Base-by-base conservation (phyloP, 1,140 invertebrate genomes). In the Drosophila subobscura region DNA sequence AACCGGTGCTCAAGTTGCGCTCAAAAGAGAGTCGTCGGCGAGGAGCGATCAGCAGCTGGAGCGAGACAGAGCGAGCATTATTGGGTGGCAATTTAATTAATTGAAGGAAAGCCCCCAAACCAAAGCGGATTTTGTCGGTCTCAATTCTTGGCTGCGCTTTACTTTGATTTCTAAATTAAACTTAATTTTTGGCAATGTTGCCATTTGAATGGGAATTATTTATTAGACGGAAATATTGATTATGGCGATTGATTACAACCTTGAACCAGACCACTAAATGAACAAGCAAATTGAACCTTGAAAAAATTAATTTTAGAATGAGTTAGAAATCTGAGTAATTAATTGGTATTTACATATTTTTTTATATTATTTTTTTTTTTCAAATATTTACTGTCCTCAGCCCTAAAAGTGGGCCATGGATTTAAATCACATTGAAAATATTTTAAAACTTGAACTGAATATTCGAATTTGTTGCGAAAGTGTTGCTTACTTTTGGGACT, bases 81-180 rank as follows among this genome's bases (percentile, higher is more conserved):
- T 33, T 33, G 33, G 33, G 29, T 3, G 2, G 74, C 25, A 73
- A 92, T 63, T 92, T 74, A 57, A 81, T 74, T 4, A 51, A 68
- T 75, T 67, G 64, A 58, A 60, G 68, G 16, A 33, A 10, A 12
- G 27, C 10, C 33, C 33, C 33, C 33, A 37, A 37, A 22, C 4
- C 25, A 49, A 57, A 57, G 53, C 59, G 59, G 52, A 52, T 53
- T 79, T 49, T 23, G 44, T 47, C 66, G 57, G 57, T 73, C 45
- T 3, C 16, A 20, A 49, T 23, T 37, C 50, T 49, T 68, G 67
- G 63, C 47, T 68, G 55, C 47, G 33, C 6, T 54, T 16, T 29
- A n/a, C 3, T 41, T 27, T 23, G 16, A 42, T 25, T 53, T 40
- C 33, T 71, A 33, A 45, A 71, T 71, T 71, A 65, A 73, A 64